Evolutionary conservation across 2,888 invertebrate genomes (phyloP).

Genomic region (Dryobota labecula): DNA sequence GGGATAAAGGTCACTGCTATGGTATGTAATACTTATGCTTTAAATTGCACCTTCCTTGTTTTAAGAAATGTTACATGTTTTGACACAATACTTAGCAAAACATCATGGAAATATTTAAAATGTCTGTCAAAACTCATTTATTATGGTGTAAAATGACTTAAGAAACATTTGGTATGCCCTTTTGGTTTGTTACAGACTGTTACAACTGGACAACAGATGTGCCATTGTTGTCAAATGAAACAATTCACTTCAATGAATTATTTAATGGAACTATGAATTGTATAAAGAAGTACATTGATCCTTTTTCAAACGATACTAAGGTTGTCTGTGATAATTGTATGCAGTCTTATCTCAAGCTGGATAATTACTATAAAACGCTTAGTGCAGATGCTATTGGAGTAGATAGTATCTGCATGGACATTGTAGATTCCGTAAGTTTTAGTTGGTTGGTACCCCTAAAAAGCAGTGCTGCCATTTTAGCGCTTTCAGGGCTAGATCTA

Average conservation of each 20-base stretch:
- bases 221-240: conserved; percentile 87
- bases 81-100: not conserved
- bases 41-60: not conserved
- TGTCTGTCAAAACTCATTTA: not conserved
- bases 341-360: conserved; percentile 88
- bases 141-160: not conserved
- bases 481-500: no score
- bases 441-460: not conserved
- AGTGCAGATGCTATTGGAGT: conserved; percentile 90
- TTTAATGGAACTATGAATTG: conserved; percentile 86
- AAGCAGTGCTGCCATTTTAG: no score
- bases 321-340: conserved; percentile 90
- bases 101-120: not conserved
- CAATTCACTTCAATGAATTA: conserved; percentile 85
- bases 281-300: conserved; percentile 76
- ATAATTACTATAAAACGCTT: conserved; percentile 90
- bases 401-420: conserved; percentile 92
- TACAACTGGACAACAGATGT: conserved; percentile 85
- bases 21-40: conserved; percentile 79
- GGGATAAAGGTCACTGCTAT: conserved; percentile 92
- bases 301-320: conserved; percentile 73
- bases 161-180: not conserved
- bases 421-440: conserved; percentile 91
- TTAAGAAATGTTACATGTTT: not conserved
- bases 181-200: conserved; percentile 87